Percentiles rank a stretch among this genome's conserved stretches.
Conservation (phyloP, 37 sponge, comb jelly and placozoan genomes). For the Agelas oroides region DNA sequence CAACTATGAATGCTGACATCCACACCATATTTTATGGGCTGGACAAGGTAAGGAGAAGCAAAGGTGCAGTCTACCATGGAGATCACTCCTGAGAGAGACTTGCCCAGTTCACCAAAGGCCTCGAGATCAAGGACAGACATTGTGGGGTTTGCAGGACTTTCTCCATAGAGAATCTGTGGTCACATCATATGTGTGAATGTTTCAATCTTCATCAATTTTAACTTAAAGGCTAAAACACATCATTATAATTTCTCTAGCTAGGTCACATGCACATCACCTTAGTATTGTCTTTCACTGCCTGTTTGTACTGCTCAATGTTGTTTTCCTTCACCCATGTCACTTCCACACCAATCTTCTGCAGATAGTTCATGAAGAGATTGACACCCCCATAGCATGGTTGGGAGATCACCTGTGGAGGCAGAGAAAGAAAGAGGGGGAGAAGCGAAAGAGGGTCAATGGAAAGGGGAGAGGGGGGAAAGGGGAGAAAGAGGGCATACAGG, state of each 20-base stretch:
- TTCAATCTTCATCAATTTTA: no score
- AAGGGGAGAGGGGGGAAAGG: neutral
- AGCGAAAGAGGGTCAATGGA: neutral
- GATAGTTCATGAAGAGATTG: neutral
- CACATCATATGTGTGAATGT: no score
- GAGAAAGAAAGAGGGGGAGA: neutral
- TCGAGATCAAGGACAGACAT: conserved; percentile 58
- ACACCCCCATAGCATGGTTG: conserved; percentile 39
- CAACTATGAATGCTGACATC: conserved; percentile 77
- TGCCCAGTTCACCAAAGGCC: conserved; percentile 47
- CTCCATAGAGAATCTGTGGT: conserved; percentile 58
- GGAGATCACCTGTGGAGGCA: conserved; percentile 23
- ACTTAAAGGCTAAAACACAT: no score
- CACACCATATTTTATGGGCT: conserved; percentile 71
- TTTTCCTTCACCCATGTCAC: conserved; percentile 38
- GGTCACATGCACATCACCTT: no score
- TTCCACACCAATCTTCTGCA: conserved; percentile 44
- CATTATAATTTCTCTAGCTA: no score
- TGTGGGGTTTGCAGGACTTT: conserved; percentile 52
- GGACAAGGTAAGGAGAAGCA: conserved; percentile 68
- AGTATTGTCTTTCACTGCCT: conserved; percentile 67
- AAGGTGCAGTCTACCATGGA: conserved; percentile 80
- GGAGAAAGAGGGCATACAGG: neutral
- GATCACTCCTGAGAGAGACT: conserved; percentile 36
- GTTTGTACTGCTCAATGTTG: conserved; percentile 32